Conservation (phyloP, 2,888 invertebrate genomes). For the Drepana falcataria region DNA sequence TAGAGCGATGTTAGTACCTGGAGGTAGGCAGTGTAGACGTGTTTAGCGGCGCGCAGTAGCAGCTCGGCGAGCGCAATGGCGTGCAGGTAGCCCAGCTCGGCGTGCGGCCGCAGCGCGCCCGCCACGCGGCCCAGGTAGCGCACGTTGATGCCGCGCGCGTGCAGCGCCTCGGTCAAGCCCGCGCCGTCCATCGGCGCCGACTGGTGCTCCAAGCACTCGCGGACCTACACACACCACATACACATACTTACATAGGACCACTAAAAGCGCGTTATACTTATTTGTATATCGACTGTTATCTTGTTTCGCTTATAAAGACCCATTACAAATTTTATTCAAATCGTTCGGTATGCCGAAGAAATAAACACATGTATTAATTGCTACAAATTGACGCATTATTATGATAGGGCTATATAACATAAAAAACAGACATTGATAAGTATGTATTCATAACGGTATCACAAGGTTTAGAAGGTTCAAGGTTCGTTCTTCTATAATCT, state of each 20-base stretch:
- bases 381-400: too few species aligned
- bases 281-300: too few species aligned
- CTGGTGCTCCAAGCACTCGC: conserved; percentile 93
- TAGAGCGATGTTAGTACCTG: conserved; percentile 75
- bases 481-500: too few species aligned
- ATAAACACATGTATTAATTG: too few species aligned
- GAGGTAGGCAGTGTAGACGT: conserved; percentile 93
- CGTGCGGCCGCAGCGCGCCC: conserved; percentile 85
- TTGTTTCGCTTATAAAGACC: too few species aligned
- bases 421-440: too few species aligned
- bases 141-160: conserved; percentile 97
- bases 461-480: too few species aligned
- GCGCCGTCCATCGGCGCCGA: conserved; percentile 97
- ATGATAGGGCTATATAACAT: too few species aligned
- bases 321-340: too few species aligned
- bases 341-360: too few species aligned
- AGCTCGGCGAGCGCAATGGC: conserved; percentile 95
- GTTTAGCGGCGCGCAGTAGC: conserved; percentile 93
- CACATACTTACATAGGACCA: not conserved
- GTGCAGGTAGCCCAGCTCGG: conserved; percentile 91
- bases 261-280: too few species aligned
- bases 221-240: conserved; percentile 77
- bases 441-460: too few species aligned
- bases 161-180: conserved; percentile 94
- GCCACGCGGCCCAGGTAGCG: conserved; percentile 97